phyloP scores from a whole-genome alignment of 2,797 vertebrate species.

The Sus cebifrons region DNA sequence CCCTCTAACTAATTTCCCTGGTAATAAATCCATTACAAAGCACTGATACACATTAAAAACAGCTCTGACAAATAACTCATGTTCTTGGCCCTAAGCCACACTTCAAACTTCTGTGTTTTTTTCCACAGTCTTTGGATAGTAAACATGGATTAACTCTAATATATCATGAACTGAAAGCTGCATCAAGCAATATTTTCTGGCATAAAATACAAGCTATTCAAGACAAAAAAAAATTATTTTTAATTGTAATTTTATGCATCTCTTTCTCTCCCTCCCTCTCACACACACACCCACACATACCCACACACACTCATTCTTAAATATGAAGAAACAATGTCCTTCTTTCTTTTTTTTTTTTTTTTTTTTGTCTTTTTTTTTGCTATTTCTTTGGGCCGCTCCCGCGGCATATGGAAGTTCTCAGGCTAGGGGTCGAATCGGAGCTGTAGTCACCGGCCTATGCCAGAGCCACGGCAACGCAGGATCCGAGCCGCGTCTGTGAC shows the following conservation, averaged over 20 bases:
- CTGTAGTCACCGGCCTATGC: too few species aligned
- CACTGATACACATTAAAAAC: constrained; percentile 51
- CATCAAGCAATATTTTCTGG: not conserved
- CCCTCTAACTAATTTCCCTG: constrained; percentile 61
- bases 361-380: too few species aligned
- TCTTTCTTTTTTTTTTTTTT: too few species aligned
- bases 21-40: constrained; percentile 73
- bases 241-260: not conserved
- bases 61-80: constrained; percentile 69
- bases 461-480: too few species aligned
- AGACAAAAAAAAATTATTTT: not conserved
- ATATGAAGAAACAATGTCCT: not conserved
- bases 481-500: too few species aligned
- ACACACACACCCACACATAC: not conserved
- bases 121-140: constrained; percentile 22
- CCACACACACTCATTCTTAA: not conserved
- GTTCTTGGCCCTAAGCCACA: constrained; percentile 34
- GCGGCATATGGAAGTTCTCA: too few species aligned
- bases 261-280: not conserved
- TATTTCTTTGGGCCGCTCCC: too few species aligned
- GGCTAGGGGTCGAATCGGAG: too few species aligned
- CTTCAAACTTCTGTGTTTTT: constrained; percentile 36
- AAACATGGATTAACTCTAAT: constrained; percentile 29
- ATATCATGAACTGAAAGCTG: not conserved
- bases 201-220: not conserved